Evolutionary conservation across 2,797 vertebrate species (phyloP).

Genomic region (Anisognathus igniventris): DNA sequence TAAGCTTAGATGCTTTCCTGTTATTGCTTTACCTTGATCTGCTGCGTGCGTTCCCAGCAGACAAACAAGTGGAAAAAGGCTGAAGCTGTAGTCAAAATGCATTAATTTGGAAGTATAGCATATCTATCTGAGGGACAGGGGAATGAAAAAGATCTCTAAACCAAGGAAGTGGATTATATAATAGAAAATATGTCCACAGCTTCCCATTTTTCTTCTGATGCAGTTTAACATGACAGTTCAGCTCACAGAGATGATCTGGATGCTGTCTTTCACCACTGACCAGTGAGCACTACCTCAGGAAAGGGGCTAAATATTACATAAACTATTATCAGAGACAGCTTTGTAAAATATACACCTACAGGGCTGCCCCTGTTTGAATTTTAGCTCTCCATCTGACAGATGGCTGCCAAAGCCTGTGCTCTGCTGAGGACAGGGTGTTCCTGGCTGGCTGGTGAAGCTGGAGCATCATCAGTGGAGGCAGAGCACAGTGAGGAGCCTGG

Average conservation of each 20-base stretch:
- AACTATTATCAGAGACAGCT: background rate
- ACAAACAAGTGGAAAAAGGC: background rate
- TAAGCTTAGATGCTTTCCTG: constrained; percentile 27
- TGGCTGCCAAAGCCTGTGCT: background rate
- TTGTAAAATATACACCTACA: background rate
- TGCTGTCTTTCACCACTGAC: background rate
- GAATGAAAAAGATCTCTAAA: background rate
- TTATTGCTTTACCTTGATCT: constrained; percentile 39
- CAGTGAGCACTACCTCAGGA: background rate
- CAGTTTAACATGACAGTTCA: background rate
- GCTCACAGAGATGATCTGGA: background rate
- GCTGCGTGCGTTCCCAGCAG: background rate
- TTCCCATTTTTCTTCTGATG: background rate
- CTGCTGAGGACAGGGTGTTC: background rate
- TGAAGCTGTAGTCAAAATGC: background rate
- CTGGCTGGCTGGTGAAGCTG: background rate
- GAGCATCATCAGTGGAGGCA: background rate
- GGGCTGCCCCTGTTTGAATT: background rate
- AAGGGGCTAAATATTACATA: background rate
- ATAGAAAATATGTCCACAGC: background rate
- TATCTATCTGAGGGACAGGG: background rate
- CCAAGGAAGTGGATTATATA: background rate
- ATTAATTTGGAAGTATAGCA: background rate
- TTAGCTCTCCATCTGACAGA: background rate
- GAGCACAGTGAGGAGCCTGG: background rate